Evolutionary conservation across 1,140 invertebrate genomes (phyloP), one percentile per base, ranked within the genome.

Genomic region (Eubasilissa regina): DNA sequence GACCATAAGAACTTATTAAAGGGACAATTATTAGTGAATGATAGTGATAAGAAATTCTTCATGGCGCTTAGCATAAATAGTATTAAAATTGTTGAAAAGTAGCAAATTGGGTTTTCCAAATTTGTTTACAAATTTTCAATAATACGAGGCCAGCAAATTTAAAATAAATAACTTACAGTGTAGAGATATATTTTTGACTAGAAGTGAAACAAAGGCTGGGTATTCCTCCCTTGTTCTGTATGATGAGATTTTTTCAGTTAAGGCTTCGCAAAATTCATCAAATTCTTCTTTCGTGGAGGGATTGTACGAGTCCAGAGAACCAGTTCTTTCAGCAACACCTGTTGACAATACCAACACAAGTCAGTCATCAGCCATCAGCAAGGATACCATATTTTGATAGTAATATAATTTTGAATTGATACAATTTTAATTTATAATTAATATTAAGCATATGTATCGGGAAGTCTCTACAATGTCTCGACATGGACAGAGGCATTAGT

Each of bases 261-360:
- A 88, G n/a, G 92, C 88, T 74, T 94, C 92, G 19, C 91, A 91
- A 85, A 96, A 95, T 86, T 93, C 92, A 60, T 94, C 92, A 85
- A 96, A 96, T 85, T 97, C 95, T 84, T 94, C 94, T 88, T 94
- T 94, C 15, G 90, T 95, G 56, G 91, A 90, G 12, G 95, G 93
- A 80, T 92, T 88, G 85, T 94, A 92, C 44, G 86, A 88, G 84
- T 95, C 94, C 47, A 95, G 85, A 60, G 90, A 90, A 9, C 48
- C 80, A 7, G 19, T 70, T 15, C 48, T 80, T 85, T 91, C 91
- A 80, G 89, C 85, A 75, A 93, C 87, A 82, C 91, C 91, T 92
- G 86, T 8, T 87, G 88, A 80, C 76, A 85, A 51, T n/a, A 13
- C 11, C 48, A 51, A 51, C 48, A 51, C 48, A 51, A 13, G 48